Percentiles rank a stretch among this genome's conserved stretches.
These are phyloP conservation scores for Pachycephus smyrnensis DNA, from an alignment of 2,888 invertebrate species.

Conservation along the genomic window DNA sequence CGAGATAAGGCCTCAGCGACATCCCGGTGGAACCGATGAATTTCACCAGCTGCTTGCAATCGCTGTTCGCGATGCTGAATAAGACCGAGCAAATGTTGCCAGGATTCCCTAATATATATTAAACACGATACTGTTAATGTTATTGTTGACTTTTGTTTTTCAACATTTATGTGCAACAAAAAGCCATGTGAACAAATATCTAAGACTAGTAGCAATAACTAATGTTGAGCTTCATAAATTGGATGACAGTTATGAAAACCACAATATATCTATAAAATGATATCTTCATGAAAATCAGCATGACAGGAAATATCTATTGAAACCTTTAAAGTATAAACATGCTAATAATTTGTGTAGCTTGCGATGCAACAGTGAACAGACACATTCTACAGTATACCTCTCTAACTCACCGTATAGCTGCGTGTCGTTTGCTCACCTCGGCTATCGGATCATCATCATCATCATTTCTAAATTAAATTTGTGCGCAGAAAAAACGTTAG, in stretches of 20 bases:
- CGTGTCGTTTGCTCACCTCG: conserved; percentile 69
- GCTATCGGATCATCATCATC: conserved; percentile 68
- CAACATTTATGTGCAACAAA: background rate
- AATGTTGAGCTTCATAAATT: background rate
- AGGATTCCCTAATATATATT: conserved; percentile 74
- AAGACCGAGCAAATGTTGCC: conserved; percentile 89
- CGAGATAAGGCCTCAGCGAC: conserved; percentile 90
- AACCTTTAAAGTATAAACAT: background rate
- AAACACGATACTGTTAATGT: background rate
- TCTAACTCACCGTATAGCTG: conserved; percentile 68
- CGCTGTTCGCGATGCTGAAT: conserved; percentile 89
- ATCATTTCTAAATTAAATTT: conserved; percentile 54
- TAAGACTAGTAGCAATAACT: background rate
- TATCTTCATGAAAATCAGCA: conserved; percentile 15
- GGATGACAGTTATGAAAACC: background rate
- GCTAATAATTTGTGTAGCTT: background rate
- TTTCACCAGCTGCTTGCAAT: conserved; percentile 94
- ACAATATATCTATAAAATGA: background rate
- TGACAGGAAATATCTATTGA: background rate
- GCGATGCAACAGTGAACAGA: background rate
- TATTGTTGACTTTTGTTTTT: background rate
- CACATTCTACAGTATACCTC: background rate
- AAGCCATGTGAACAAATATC: background rate
- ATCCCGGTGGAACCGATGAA: conserved; percentile 97
- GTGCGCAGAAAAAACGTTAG: conserved; percentile 29